phyloP scores from a whole-genome alignment of 2,113 vertebrate genomes.

The Propithecus coquereli region DNA sequence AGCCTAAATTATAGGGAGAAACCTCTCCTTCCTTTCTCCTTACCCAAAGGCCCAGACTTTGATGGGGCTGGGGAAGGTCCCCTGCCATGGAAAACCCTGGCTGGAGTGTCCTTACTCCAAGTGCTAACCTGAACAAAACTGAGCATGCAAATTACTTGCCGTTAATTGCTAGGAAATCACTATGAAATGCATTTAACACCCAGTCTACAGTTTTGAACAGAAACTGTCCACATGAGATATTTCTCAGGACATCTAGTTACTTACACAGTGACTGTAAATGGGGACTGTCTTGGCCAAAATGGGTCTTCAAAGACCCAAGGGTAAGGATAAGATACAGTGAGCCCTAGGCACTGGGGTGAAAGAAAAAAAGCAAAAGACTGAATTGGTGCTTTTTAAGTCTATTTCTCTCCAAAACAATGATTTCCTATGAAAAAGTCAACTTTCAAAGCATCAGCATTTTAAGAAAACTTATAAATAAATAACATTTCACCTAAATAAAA shows the following conservation, averaged over 20 bases:
- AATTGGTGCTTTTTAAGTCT: background rate
- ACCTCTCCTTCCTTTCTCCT: background rate
- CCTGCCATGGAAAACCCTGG: background rate
- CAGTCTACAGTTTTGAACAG: background rate
- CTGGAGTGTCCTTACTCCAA: background rate
- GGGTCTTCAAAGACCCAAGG: background rate
- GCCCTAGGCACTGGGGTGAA: background rate
- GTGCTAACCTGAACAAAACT: background rate
- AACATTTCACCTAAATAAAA: background rate
- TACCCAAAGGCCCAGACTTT: background rate
- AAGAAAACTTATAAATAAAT: background rate
- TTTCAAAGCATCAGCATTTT: constrained; percentile 10
- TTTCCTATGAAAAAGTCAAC: background rate
- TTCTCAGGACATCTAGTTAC: background rate
- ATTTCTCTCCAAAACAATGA: constrained; percentile 3
- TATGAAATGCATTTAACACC: background rate
- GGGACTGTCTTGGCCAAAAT: background rate
- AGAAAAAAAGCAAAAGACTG: background rate
- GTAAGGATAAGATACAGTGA: background rate
- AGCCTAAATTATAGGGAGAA: background rate
- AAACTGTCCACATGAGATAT: background rate
- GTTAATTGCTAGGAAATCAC: background rate
- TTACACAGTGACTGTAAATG: background rate
- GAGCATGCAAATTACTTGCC: background rate
- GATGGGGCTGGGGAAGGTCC: background rate